Conservation (phyloP, 2,113 vertebrate species). For the Uria aalge region DNA sequence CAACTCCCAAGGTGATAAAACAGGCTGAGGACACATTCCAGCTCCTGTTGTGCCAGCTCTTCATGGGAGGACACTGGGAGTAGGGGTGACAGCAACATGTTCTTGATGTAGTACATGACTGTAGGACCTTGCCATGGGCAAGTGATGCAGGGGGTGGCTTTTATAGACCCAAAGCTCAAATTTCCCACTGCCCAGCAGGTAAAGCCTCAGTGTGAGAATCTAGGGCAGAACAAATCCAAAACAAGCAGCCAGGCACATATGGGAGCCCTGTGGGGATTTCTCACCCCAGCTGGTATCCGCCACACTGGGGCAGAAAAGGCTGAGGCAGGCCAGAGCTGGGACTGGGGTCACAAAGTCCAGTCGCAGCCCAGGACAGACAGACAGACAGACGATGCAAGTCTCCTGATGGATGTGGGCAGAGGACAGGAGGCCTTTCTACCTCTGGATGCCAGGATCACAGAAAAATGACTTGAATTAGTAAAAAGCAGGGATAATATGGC, state of each 20-base stretch:
- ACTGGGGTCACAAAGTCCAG: neutral
- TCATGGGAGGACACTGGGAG: neutral
- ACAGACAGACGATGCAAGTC: neutral
- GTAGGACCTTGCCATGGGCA: neutral
- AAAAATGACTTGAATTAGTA: neutral
- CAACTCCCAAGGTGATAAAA: neutral
- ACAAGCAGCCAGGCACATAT: neutral
- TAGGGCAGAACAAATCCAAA: neutral
- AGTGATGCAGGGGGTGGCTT: neutral
- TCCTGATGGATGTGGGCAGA: neutral
- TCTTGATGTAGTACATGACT: neutral
- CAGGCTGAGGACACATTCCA: neutral
- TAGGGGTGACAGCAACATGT: neutral
- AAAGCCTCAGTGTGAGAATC: neutral
- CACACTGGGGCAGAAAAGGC: neutral
- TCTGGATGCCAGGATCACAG: neutral
- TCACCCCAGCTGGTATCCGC: neutral
- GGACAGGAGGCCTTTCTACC: neutral
- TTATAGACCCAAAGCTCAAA: accelerated
- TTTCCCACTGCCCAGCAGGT: neutral
- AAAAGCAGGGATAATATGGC: neutral
- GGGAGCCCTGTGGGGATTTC: neutral
- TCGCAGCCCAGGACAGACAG: neutral
- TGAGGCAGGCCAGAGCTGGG: neutral
- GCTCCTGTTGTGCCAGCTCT: neutral